Percentiles rank a stretch among this genome's conserved stretches.
These are phyloP conservation scores for Aplysina aerophoba DNA, from an alignment of 37 sponge, comb jelly and placozoan genomes.

Conservation along the genomic window DNA sequence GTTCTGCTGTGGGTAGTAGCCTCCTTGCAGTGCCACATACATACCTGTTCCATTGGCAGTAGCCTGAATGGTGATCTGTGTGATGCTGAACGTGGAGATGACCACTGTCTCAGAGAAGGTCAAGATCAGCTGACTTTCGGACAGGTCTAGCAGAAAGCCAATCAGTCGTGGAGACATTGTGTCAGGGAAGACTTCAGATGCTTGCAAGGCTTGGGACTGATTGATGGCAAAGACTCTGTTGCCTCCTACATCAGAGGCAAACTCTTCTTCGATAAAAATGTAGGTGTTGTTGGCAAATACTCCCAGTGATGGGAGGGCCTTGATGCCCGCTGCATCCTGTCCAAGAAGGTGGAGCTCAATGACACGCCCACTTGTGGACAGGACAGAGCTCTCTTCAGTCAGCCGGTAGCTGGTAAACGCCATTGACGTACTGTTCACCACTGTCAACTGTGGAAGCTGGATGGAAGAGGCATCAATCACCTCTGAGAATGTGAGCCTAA, in stretches of 20 bases:
- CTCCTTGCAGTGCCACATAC: constrained; percentile 56
- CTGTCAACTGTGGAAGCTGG: constrained; percentile 46
- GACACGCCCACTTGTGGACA: constrained; percentile 51
- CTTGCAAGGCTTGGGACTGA: constrained; percentile 47
- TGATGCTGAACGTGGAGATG: constrained; percentile 57
- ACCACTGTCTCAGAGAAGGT: constrained; percentile 86
- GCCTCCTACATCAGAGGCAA: constrained; percentile 70
- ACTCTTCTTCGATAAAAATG: constrained; percentile 39
- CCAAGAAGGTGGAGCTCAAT: constrained; percentile 84
- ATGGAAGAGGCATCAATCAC: constrained; percentile 68
- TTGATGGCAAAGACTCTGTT: constrained; percentile 49
- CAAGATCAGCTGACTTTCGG: constrained; percentile 46
- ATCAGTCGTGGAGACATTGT: constrained; percentile 62
- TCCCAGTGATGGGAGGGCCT: constrained; percentile 65
- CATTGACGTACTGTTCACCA: constrained; percentile 50
- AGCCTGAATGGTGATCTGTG: constrained; percentile 65
- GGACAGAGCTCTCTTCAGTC: constrained; percentile 57
- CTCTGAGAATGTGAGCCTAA: constrained; percentile 76
- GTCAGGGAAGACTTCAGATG: constrained; percentile 58
- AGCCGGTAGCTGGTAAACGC: constrained; percentile 48
- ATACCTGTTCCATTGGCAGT: constrained; percentile 48
- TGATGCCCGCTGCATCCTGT: constrained; percentile 79
- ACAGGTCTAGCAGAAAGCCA: constrained; percentile 70
- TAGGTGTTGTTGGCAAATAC: constrained; percentile 65
- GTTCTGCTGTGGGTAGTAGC: constrained; percentile 51